Conservation (phyloP, 2,113 vertebrate genomes). For the Sander lucioperca region DNA sequence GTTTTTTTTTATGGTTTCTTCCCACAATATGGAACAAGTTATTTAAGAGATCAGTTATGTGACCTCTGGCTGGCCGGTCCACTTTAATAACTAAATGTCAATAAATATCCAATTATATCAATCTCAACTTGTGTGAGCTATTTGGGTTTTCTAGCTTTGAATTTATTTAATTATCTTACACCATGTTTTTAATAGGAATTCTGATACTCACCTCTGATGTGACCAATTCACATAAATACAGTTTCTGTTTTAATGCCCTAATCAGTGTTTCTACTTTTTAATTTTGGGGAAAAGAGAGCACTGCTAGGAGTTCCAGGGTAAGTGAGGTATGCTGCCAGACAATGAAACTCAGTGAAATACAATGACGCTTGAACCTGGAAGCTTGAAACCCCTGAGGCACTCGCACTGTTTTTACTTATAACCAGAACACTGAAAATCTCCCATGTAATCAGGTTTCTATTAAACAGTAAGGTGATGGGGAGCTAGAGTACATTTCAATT, state of each 20-base stretch:
- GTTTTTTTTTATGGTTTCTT: too few species aligned
- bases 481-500: background rate
- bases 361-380: slow-evolving; percentile 9
- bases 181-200: background rate
- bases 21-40: background rate
- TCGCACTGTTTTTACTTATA: slow-evolving; percentile 6
- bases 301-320: background rate
- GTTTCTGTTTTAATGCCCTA: background rate
- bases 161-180: background rate
- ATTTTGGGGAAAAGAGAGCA: background rate
- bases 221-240: background rate
- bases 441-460: background rate
- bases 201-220: background rate
- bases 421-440: slow-evolving; percentile 8
- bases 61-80: background rate
- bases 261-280: background rate
- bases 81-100: background rate
- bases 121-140: background rate
- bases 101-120: background rate
- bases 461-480: background rate
- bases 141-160: background rate
- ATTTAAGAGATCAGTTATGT: background rate
- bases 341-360: slow-evolving; percentile 17
- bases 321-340: slow-evolving; percentile 20
- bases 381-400: slow-evolving; percentile 1